These are phyloP conservation scores for Actinia tenebrosa DNA, from an alignment of 64 coral and sea anemone genomes.

Conservation along the genomic window DNA sequence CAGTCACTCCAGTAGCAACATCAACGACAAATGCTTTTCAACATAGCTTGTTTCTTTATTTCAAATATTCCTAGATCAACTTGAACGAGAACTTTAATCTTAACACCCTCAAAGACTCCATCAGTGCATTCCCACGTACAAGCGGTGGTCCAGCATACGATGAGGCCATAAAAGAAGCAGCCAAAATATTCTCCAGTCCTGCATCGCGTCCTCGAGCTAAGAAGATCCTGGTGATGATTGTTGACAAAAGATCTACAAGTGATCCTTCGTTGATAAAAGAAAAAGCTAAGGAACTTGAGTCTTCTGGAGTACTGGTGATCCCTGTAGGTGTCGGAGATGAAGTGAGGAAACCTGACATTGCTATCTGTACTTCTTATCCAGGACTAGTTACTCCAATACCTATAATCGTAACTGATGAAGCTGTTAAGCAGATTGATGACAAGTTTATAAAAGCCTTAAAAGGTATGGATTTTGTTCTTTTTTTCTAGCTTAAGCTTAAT, in stretches of 20 bases:
- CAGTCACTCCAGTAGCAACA: too few species aligned
- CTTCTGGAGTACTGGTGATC: background rate
- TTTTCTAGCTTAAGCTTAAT: background rate
- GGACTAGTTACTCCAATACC: background rate
- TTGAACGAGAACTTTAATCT: background rate
- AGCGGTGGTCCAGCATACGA: slow-evolving; percentile 47
- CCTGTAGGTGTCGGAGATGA: slow-evolving; percentile 3
- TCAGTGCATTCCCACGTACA: background rate
- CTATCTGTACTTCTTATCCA: background rate
- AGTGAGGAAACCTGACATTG: slow-evolving; percentile 20
- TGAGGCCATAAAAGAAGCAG: slow-evolving; percentile 45
- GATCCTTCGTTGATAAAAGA: background rate
- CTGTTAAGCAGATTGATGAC: background rate
- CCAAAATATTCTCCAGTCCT: slow-evolving; percentile 7
- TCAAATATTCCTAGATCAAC: background rate
- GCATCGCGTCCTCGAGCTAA: slow-evolving; percentile 47
- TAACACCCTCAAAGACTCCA: background rate
- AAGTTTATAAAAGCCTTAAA: background rate
- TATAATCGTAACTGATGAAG: background rate
- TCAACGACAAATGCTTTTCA: too few species aligned
- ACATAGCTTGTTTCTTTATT: background rate
- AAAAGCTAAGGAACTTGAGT: slow-evolving; percentile 1
- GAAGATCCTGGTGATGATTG: slow-evolving; percentile 47
- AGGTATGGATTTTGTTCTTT: background rate
- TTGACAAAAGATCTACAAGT: slow-evolving; percentile 32